Conservation (phyloP, 2,888 invertebrate species). For the Apocheima hispidaria region DNA sequence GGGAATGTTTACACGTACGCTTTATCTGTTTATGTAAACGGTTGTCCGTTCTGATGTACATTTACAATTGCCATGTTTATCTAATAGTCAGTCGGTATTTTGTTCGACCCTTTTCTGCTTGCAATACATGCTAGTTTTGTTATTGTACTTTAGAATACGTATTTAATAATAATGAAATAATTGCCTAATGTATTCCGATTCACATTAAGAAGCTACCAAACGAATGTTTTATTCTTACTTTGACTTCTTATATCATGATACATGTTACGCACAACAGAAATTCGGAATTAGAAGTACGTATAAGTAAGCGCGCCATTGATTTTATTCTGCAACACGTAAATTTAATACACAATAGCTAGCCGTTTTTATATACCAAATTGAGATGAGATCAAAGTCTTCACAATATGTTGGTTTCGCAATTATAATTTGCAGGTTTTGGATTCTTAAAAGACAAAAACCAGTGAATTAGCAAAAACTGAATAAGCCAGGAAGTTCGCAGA, state of each 20-base stretch:
- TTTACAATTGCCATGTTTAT: conserved; percentile 54
- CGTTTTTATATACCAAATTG: not conserved
- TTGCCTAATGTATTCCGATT: not conserved
- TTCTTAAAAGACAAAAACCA: not conserved
- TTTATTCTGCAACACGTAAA: not conserved
- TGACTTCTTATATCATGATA: not conserved
- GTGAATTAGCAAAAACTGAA: conserved; percentile 17
- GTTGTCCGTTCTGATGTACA: conserved; percentile 40
- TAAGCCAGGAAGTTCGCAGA: conserved; percentile 16
- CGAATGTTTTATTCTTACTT: not conserved
- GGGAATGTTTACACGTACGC: conserved; percentile 51
- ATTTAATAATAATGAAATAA: not conserved
- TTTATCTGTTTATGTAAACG: conserved; percentile 50
- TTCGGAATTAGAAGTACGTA: too few species aligned
- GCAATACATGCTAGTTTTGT: conserved; percentile 6
- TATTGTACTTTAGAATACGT: not conserved
- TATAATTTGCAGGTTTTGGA: conserved; percentile 5
- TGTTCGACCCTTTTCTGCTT: conserved; percentile 7
- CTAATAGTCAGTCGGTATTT: conserved; percentile 41
- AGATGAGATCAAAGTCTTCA: not conserved
- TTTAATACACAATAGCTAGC: not conserved
- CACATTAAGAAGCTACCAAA: too few species aligned
- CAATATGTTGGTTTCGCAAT: not conserved
- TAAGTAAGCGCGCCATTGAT: too few species aligned
- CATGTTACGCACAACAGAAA: too few species aligned